phyloP scores from a whole-genome alignment of 2,113 vertebrate species.

The Leptobrachium leishanense region DNA sequence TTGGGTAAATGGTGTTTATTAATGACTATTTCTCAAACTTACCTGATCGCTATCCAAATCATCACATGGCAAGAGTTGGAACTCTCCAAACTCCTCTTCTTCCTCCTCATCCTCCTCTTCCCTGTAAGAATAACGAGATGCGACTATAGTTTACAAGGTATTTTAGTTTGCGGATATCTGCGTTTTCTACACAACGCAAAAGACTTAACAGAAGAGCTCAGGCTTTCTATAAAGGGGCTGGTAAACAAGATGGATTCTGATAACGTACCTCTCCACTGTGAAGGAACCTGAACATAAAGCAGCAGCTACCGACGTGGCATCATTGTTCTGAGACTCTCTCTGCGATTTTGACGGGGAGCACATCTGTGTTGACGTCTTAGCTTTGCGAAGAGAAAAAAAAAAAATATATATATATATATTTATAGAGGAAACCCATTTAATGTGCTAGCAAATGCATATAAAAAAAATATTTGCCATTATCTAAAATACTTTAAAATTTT shows the following conservation, averaged over 20 bases:
- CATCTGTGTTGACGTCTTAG: conserved; percentile 58
- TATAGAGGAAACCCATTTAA: too few species aligned
- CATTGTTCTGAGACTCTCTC: conserved; percentile 60
- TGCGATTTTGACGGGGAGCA: conserved; percentile 60
- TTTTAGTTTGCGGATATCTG: too few species aligned
- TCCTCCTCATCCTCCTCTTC: conserved; percentile 69
- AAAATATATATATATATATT: too few species aligned
- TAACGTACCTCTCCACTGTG: conserved; percentile 72
- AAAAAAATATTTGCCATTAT: too few species aligned
- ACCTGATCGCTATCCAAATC: conserved; percentile 78
- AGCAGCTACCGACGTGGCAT: conserved; percentile 68
- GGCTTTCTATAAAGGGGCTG: too few species aligned
- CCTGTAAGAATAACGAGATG: conserved; percentile 51
- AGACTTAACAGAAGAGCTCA: too few species aligned
- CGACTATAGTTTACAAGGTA: too few species aligned
- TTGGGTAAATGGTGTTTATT: too few species aligned
- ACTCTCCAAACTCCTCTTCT: conserved; percentile 83
- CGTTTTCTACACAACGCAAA: too few species aligned
- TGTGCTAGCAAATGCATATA: too few species aligned
- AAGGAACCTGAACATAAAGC: conserved; percentile 74
- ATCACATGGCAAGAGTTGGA: conserved; percentile 81
- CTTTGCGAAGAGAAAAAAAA: not conserved
- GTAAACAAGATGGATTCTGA: too few species aligned
- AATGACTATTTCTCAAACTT: conserved; percentile 11
- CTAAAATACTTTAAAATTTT: too few species aligned